Evolutionary conservation across 64 coral and sea anemone species (phyloP), one percentile per base, ranked within the genome.

Genomic region (Platygyra sinensis): DNA sequence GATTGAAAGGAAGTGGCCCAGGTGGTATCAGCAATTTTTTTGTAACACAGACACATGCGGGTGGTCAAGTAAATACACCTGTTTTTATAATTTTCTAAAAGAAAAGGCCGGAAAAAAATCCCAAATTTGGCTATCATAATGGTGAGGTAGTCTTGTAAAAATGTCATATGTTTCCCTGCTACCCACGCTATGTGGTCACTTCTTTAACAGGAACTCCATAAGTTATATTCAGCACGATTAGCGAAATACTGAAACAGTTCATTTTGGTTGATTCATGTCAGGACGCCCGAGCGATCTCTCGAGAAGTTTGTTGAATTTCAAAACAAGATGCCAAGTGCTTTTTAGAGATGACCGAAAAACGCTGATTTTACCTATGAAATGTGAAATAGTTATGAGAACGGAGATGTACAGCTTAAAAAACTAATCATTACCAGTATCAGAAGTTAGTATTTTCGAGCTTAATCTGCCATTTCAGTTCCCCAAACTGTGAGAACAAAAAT

Each of bases 41-140:
- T 50, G 16, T 12, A 76, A 76, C 15, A 38, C 74, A 76, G 18
- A 49, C 65, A 49, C 19, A 17, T 49, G 17, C 38, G 38, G 74
- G 74, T 76, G 74, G 74, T 46, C 38, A 76, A 76, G 17, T n/a
- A 38, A 76, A 76, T 76, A 76, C 74, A 46, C 39, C 5, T 76
- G 74, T 49, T 76, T 76, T 76, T 22, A 50, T 22, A 18, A 76
- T 76, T 49, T 19, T 22, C 74, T 12, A 42, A 49, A 57, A 57
- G 11, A 57, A 20, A 46, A 10, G 74, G 73, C 33, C 33, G 33
- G 9, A 9, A 76, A 42, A 69, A 24, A 69, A 10, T 28, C 65
- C 10, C 54, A 57, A 12, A 12, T 16, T 57, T 12, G 54, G 54
- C 54, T 10, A 57, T 57, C 54, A 15, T 57, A 57, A 57, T 12